A percentile compares a stretch with the other conserved stretches of the same genome.
Conservation (phyloP, 2,797 vertebrate species). For the Falco naumanni region DNA sequence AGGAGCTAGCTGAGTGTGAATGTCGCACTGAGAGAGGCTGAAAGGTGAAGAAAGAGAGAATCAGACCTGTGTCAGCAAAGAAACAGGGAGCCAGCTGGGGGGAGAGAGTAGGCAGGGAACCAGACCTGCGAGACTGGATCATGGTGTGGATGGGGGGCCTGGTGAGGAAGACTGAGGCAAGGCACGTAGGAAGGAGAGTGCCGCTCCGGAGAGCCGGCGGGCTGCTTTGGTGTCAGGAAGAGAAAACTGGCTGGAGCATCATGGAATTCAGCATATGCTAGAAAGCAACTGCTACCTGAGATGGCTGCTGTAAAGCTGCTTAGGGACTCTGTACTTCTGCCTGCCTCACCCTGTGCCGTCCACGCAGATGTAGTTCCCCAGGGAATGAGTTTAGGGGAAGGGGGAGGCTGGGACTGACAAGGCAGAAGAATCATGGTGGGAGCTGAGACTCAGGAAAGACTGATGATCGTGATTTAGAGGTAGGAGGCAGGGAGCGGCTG, state of each 20-base stretch:
- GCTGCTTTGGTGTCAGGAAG: neutral
- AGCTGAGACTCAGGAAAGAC: neutral
- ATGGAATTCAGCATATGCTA: neutral
- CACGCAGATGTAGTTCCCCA: neutral
- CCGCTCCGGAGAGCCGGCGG: neutral
- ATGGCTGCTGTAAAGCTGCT: neutral
- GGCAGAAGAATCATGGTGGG: neutral
- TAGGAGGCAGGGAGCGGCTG: neutral
- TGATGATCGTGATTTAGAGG: neutral
- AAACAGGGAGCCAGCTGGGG: neutral
- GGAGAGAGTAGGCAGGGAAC: neutral
- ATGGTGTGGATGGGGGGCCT: neutral
- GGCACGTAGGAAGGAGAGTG: accelerated
- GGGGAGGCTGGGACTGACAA: neutral
- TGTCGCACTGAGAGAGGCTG: neutral
- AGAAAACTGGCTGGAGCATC: neutral
- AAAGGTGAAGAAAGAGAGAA: neutral
- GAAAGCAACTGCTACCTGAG: neutral
- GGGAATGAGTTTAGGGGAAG: neutral
- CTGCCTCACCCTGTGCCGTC: too few relatives aligned
- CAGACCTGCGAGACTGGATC: neutral
- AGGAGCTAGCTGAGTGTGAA: neutral
- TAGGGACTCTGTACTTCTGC: neutral
- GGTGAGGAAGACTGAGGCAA: neutral
- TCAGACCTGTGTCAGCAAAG: neutral